phyloP scores from a whole-genome alignment of 2,797 vertebrate species.

The Acrossocheilus wenchowensis region DNA sequence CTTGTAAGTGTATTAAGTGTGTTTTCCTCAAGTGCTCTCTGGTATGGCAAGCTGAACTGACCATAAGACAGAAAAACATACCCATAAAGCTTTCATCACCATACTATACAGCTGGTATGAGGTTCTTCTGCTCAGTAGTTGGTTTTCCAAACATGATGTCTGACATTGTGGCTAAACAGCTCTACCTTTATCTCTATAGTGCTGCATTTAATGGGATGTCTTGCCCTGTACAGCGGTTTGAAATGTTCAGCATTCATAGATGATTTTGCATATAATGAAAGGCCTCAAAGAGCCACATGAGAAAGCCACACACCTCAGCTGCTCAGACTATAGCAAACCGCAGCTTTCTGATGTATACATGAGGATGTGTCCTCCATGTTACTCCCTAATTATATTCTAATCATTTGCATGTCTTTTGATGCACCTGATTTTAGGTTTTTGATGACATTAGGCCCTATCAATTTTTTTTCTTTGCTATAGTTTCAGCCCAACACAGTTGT shows the following conservation, averaged over 20 bases:
- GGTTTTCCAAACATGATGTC: background rate
- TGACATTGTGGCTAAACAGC: background rate
- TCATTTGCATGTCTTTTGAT: background rate
- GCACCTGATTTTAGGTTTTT: background rate
- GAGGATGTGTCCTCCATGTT: background rate
- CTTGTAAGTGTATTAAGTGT: background rate
- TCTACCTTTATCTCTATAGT: background rate
- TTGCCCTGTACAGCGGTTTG: slow-evolving; percentile 4
- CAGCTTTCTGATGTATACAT: slow-evolving; percentile 3
- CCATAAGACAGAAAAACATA: background rate
- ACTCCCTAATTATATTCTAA: background rate
- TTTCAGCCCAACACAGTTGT: background rate
- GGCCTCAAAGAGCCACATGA: slow-evolving; percentile 3
- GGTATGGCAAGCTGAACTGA: background rate
- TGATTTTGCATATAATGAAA: slow-evolving; percentile 8
- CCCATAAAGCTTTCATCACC: background rate
- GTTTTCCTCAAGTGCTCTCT: background rate
- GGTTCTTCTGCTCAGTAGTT: slow-evolving; percentile 1
- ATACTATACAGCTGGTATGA: background rate
- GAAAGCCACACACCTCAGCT: slow-evolving; percentile 11
- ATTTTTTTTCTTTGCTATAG: background rate
- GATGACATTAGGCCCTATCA: background rate
- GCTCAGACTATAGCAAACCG: background rate
- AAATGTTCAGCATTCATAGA: background rate
- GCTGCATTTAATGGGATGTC: background rate